Conservation (phyloP, 2,797 vertebrate genomes). For the Acanthiza pusilla region DNA sequence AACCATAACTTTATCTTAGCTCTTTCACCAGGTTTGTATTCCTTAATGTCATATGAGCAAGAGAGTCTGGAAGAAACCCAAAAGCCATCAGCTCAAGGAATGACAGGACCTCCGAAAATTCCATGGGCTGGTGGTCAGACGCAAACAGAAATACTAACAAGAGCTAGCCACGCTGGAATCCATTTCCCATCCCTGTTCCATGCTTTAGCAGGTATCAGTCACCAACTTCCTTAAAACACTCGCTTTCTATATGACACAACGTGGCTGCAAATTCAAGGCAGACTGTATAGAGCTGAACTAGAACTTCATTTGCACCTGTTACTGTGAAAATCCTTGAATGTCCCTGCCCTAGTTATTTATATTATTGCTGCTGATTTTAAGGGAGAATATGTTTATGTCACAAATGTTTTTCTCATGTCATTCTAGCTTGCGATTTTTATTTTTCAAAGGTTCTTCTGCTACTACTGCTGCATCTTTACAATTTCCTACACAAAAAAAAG, state of each 20-base stretch:
- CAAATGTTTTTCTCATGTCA: not conserved
- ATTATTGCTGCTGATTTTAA: slow-evolving; percentile 56
- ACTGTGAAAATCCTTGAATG: slow-evolving; percentile 41
- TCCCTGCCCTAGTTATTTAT: not conserved
- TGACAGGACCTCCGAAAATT: slow-evolving; percentile 64
- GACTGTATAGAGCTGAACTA: not conserved
- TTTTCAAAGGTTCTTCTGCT: slow-evolving; percentile 15
- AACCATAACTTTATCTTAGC: not conserved
- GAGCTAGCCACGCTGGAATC: slow-evolving; percentile 16
- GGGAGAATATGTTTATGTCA: slow-evolving; percentile 47
- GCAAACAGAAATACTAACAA: slow-evolving; percentile 55
- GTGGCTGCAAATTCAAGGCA: slow-evolving; percentile 42
- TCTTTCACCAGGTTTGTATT: slow-evolving; percentile 6
- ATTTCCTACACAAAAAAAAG: not conserved
- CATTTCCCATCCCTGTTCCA: slow-evolving; percentile 5
- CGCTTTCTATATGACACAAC: not conserved
- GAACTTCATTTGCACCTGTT: slow-evolving; percentile 70
- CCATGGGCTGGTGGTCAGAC: slow-evolving; percentile 50
- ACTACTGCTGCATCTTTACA: not conserved
- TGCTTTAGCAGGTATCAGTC: slow-evolving; percentile 9
- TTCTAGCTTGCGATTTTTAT: slow-evolving; percentile 2
- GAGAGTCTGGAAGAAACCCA: slow-evolving; percentile 51
- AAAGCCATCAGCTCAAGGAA: slow-evolving; percentile 43
- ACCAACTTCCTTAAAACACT: slow-evolving; percentile 13
- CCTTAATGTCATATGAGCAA: not conserved